A percentile compares a stretch with the other conserved stretches of the same genome.
Conservation (phyloP, 1,140 invertebrate species). For the Drosophila guanche region DNA sequence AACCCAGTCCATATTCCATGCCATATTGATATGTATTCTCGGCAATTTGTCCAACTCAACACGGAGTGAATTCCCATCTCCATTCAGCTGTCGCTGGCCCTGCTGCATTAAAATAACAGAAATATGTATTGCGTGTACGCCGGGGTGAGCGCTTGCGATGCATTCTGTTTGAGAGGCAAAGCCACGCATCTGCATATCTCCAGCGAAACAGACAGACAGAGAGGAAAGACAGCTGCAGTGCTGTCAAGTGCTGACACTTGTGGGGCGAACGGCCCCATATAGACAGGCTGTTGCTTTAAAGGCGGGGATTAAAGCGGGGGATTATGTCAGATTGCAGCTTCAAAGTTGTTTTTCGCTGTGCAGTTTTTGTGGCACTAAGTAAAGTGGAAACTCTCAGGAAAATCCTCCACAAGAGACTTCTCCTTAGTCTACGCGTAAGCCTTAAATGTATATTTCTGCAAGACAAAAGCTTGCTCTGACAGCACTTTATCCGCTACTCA, state of each 20-base stretch:
- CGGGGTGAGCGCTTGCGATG: slow-evolving; percentile 46
- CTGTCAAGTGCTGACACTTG: slow-evolving; percentile 60
- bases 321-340: slow-evolving; percentile 16
- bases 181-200: slow-evolving; percentile 61
- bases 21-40: slow-evolving; percentile 39
- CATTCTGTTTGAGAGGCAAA: slow-evolving; percentile 47
- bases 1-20: slow-evolving; percentile 10
- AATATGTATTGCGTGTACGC: slow-evolving; percentile 60
- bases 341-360: slow-evolving; percentile 14
- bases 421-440: slow-evolving; percentile 11
- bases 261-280: slow-evolving; percentile 13
- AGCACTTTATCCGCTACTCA: background rate
- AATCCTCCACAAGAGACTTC: slow-evolving; percentile 13
- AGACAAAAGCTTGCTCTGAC: slow-evolving; percentile 1
- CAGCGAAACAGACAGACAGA: slow-evolving; percentile 19
- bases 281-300: slow-evolving; percentile 43
- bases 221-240: background rate
- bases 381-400: slow-evolving; percentile 9
- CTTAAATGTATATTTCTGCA: slow-evolving; percentile 6
- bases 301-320: slow-evolving; percentile 31
- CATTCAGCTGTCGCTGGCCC: slow-evolving; percentile 1
- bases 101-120: slow-evolving; percentile 34
- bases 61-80: slow-evolving; percentile 3
- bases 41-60: slow-evolving; percentile 2
- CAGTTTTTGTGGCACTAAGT: slow-evolving; percentile 4